Base-by-base conservation (phyloP, 2,888 invertebrate species). In the Sipha maydis region DNA sequence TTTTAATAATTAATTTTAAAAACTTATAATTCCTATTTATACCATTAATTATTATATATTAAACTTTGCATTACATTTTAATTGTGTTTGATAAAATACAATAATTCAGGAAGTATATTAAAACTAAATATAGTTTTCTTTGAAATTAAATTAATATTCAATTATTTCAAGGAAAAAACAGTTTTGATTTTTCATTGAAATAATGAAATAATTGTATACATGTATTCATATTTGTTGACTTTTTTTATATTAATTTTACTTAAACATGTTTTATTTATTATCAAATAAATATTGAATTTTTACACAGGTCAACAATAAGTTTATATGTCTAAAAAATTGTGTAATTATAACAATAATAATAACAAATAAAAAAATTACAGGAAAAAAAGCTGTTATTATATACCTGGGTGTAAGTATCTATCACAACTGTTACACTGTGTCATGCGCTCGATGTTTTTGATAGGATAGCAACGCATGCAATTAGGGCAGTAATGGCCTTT, bases 401-500 rank as follows among this genome's bases (percentile, higher is more conserved):
- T 92, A 93, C 93, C 93, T 92, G 92, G 91, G 91, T 93, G 93
- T 91, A 93, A 92, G 92, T 93, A 93, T 91, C 92, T 93, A 91
- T 93, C 93, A 91, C 93, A 93, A 91, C 92, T 92, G 91, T 92
- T 91, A 91, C 93, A 93, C 91, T 92, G 92, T 90, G 92, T 91
- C 91, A 93, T 92, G 91, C 91, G 92, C 90, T 94, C 94, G 92
- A 94, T 94, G 92, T 94, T 94, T 93, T 94, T 94, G 89, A 90
- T 90, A 85, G 89, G 93, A 93, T 94, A 94, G 92, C 94, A 94
- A 93, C 94, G 94, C 92, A 94, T 94, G 93, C 95, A 95, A 92
- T 94, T 93, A 91, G 94, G 94, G 93, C 95, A 95, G 93, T 94
- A 95, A 92, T 94, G 94, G 92, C 95, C 95, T 93, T 94, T 95